Percentiles rank a stretch among this genome's conserved stretches.
Conservation (phyloP, 2,888 invertebrate species). For the Ecliptopera silaceata region DNA sequence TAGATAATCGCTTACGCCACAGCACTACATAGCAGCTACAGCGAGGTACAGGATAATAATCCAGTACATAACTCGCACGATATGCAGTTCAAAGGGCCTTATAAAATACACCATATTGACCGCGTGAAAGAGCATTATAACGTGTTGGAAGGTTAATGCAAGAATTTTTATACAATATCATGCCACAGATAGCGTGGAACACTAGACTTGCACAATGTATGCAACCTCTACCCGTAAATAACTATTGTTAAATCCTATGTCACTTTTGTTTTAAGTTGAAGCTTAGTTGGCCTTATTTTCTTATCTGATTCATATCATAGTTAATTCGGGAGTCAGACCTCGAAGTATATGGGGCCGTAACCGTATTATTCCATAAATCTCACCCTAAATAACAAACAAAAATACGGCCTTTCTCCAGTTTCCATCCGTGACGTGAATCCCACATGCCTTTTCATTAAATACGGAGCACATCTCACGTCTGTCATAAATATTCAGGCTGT, state of each 20-base stretch:
- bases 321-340: background rate
- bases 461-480: conserved; percentile 52
- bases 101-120: background rate
- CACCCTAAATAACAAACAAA: conserved; percentile 20
- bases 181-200: conserved; percentile 6
- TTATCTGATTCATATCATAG: background rate
- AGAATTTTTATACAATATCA: conserved; percentile 4
- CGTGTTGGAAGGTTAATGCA: background rate
- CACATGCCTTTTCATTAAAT: conserved; percentile 45
- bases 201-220: background rate
- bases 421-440: conserved; percentile 34
- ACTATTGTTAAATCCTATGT: background rate
- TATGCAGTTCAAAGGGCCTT: conserved; percentile 28
- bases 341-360: background rate
- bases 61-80: conserved; percentile 46
- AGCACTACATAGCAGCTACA: too few species aligned
- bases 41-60: conserved; percentile 41
- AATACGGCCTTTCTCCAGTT: conserved; percentile 27
- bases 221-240: background rate
- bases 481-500: conserved; percentile 69
- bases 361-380: conserved; percentile 18
- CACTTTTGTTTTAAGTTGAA: background rate
- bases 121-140: background rate
- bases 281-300: too few species aligned
- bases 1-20: conserved; percentile 39